Evolutionary conservation across 1,140 invertebrate species (phyloP).

Genomic region (Pentalonia nigronervosa): DNA sequence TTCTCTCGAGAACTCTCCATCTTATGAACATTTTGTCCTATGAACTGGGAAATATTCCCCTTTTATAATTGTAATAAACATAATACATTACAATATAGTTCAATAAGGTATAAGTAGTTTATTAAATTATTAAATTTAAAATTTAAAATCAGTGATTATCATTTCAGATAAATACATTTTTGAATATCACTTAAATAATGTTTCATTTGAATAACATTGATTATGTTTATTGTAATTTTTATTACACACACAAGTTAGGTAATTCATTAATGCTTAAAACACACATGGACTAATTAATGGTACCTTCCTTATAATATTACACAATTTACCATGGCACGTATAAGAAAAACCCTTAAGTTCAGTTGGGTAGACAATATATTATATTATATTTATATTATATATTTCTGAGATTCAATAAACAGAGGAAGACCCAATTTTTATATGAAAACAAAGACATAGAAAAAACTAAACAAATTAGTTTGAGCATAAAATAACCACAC

Average conservation of each 20-base stretch:
- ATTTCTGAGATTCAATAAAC: background rate
- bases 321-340: background rate
- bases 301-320: background rate
- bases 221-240: no score
- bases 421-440: background rate
- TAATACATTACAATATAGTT: background rate
- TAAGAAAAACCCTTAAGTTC: background rate
- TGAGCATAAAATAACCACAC: background rate
- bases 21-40: background rate
- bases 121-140: background rate
- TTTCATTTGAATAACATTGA: no score
- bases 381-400: background rate
- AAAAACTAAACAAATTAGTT: background rate
- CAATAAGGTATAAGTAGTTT: background rate
- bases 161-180: no score
- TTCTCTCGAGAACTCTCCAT: background rate
- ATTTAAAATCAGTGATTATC: background rate
- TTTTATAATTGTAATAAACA: background rate
- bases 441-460: background rate
- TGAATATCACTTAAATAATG: no score
- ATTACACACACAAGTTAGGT: no score
- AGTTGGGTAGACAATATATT: background rate
- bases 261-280: no score
- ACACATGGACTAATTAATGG: background rate
- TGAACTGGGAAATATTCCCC: background rate